Percentiles rank a stretch among this genome's conserved stretches.
These are phyloP conservation scores for Chloropsis hardwickii DNA, from an alignment of 2,113 vertebrate genomes.

Conservation along the genomic window DNA sequence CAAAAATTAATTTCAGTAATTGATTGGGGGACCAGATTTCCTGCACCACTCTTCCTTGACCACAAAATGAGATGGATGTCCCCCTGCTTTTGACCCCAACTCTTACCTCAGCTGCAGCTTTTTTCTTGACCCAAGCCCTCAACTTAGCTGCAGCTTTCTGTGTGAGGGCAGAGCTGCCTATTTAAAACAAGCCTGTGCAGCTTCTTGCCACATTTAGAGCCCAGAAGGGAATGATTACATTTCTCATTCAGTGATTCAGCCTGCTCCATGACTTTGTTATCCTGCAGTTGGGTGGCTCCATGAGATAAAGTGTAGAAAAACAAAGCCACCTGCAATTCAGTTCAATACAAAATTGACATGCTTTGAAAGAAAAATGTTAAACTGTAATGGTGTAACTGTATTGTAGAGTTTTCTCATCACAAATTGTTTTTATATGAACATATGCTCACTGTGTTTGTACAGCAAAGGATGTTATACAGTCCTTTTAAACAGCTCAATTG, in stretches of 20 bases:
- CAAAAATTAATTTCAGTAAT: constrained; percentile 5
- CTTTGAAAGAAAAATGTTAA: background rate
- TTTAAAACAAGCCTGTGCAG: background rate
- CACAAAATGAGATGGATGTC: background rate
- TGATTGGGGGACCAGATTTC: background rate
- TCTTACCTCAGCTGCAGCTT: background rate
- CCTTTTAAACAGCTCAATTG: background rate
- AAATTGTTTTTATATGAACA: background rate
- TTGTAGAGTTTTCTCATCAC: background rate
- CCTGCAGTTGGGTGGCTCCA: background rate
- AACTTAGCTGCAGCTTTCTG: background rate
- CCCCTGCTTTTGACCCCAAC: background rate
- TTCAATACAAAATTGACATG: background rate
- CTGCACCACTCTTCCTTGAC: background rate
- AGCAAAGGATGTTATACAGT: background rate
- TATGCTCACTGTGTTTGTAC: background rate
- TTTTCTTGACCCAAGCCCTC: background rate
- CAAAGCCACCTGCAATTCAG: background rate
- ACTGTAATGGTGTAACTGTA: background rate
- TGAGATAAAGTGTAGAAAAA: background rate
- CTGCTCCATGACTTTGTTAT: background rate
- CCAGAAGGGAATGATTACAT: background rate
- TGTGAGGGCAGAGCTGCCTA: background rate
- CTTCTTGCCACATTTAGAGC: background rate
- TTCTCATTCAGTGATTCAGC: background rate